These are phyloP conservation scores for Pitangus sulphuratus DNA, from an alignment of 2,797 vertebrate species.

Conservation along the genomic window DNA sequence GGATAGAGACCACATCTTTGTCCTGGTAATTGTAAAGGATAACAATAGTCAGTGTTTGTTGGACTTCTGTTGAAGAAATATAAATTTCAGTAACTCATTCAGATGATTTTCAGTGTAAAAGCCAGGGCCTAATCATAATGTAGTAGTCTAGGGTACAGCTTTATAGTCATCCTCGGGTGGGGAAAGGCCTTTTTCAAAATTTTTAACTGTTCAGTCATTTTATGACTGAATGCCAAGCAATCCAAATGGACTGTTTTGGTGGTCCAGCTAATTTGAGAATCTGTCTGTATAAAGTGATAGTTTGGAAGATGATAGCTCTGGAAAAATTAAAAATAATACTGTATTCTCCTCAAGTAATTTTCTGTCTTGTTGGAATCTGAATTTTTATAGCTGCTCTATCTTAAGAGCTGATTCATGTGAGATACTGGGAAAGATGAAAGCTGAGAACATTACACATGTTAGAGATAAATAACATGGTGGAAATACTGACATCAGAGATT, in stretches of 20 bases:
- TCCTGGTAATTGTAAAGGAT: background rate
- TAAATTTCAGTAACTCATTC: background rate
- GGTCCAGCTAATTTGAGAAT: background rate
- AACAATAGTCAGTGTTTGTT: background rate
- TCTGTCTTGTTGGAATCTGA: background rate
- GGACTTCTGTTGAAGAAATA: background rate
- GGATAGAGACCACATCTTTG: background rate
- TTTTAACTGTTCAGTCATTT: background rate
- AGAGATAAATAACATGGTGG: background rate
- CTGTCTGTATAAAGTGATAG: background rate
- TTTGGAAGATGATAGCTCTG: background rate
- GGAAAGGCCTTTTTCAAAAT: background rate
- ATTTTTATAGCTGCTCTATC: background rate
- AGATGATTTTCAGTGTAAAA: background rate
- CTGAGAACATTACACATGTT: background rate
- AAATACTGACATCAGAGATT: background rate
- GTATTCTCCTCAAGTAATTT: background rate
- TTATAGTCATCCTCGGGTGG: background rate
- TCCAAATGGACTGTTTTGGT: background rate
- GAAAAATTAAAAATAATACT: background rate
- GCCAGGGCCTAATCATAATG: background rate
- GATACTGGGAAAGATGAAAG: background rate
- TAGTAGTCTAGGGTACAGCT: background rate
- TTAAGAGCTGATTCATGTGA: background rate
- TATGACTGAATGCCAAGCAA: background rate